Evolutionary conservation across 1,140 invertebrate species (phyloP).

Genomic region (Metaphire vulgaris): DNA sequence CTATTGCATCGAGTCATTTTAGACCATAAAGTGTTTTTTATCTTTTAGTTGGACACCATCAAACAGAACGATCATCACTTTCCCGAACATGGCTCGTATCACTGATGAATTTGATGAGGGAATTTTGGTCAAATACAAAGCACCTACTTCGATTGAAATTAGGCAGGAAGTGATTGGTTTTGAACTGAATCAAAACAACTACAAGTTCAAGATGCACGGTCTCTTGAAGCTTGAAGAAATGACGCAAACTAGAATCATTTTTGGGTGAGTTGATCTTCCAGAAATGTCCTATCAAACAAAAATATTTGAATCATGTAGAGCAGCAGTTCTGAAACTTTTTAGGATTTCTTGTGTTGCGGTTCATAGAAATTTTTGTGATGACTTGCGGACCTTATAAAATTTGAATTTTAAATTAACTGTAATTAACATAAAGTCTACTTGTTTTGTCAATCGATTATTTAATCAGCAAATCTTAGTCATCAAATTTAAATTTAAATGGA

Average conservation of each 20-base stretch:
- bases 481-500: no score
- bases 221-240: constrained; percentile 46
- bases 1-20: neutral
- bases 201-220: constrained; percentile 46
- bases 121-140: constrained; percentile 29
- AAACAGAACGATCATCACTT: constrained; percentile 38
- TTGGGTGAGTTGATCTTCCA: constrained; percentile 35
- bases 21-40: neutral
- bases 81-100: constrained; percentile 21
- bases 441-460: no score
- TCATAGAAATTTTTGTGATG: no score
- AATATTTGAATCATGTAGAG: no score
- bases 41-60: constrained; percentile 37
- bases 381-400: no score
- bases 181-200: constrained; percentile 45
- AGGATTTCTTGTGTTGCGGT: no score
- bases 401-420: no score
- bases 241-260: constrained; percentile 41
- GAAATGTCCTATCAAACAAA: no score
- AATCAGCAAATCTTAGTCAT: no score
- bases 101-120: neutral
- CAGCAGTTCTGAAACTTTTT: no score
- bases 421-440: no score
- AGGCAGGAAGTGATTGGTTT: constrained; percentile 37
- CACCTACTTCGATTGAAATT: constrained; percentile 37